phyloP scores from a whole-genome alignment of 1,140 invertebrate genomes.

The Danaus plexippus region DNA sequence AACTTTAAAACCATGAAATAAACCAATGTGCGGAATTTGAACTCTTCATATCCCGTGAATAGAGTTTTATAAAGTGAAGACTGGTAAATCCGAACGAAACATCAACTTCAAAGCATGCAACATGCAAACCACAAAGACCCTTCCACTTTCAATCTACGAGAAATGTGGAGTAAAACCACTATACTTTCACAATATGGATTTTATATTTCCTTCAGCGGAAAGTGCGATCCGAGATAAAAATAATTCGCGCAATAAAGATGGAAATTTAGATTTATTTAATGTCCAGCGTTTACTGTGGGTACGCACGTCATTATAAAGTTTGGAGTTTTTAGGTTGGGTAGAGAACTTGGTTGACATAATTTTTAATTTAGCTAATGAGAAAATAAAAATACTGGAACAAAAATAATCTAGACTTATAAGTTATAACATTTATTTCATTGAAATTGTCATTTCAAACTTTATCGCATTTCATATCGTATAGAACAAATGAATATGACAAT shows the following conservation, averaged over 20 bases:
- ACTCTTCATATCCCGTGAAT: conserved; percentile 3
- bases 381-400: background rate
- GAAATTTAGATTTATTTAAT: conserved; percentile 24
- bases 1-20: too few relatives aligned
- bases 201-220: conserved; percentile 22
- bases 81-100: conserved; percentile 18
- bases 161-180: conserved; percentile 11
- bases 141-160: conserved; percentile 21
- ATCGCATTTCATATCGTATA: too few relatives aligned
- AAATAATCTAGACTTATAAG: background rate
- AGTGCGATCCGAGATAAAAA: conserved; percentile 23
- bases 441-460: too few relatives aligned
- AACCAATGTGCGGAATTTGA: too few relatives aligned
- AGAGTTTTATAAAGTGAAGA: conserved; percentile 12
- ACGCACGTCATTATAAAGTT: conserved; percentile 26
- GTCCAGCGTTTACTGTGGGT: conserved; percentile 16
- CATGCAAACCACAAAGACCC: conserved; percentile 20
- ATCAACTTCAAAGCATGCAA: conserved; percentile 23
- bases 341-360: background rate
- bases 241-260: conserved; percentile 26
- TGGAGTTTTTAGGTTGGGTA: conserved; percentile 3
- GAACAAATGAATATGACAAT: too few relatives aligned
- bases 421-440: too few relatives aligned
- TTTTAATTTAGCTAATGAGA: conserved; percentile 3
- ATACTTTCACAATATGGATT: conserved; percentile 18